phyloP scores from a whole-genome alignment of 2,888 invertebrate genomes.

The Agrotis segetum region DNA sequence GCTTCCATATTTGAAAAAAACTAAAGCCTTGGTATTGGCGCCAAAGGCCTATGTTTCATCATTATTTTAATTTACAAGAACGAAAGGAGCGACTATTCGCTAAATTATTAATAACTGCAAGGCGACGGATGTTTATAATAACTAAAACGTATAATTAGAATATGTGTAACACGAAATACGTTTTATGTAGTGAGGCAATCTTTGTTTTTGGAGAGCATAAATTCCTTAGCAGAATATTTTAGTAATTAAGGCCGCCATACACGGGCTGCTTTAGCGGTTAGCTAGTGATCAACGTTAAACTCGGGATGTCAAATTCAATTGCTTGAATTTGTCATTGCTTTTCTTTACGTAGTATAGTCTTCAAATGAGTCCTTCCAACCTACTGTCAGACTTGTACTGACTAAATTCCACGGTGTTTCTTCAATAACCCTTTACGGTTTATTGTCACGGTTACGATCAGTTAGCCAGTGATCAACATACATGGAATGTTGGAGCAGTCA shows the following conservation, averaged over 20 bases:
- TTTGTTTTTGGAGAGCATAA: conserved; percentile 19
- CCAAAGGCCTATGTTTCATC: conserved; percentile 30
- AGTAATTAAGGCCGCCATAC: background rate
- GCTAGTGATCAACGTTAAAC: too few relatives aligned
- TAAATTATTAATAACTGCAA: conserved; percentile 35
- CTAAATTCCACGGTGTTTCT: too few relatives aligned
- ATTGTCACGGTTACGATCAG: too few relatives aligned
- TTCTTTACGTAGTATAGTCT: too few relatives aligned
- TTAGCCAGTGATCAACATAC: too few relatives aligned
- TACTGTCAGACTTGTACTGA: too few relatives aligned
- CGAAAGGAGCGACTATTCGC: conserved; percentile 9
- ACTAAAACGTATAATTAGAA: conserved; percentile 35
- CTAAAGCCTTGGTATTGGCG: conserved; percentile 13
- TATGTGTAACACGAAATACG: conserved; percentile 23
- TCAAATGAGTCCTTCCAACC: too few relatives aligned
- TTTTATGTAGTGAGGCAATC: conserved; percentile 38
- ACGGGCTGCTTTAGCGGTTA: too few relatives aligned
- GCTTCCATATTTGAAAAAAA: conserved; percentile 1
- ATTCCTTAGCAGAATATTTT: conserved; percentile 10
- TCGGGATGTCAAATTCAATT: too few relatives aligned
- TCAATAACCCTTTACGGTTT: too few relatives aligned
- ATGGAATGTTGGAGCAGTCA: too few relatives aligned
- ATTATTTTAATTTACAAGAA: conserved; percentile 31
- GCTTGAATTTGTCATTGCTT: too few relatives aligned
- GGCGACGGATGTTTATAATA: conserved; percentile 27